phyloP scores from a whole-genome alignment of 2,113 vertebrate genomes.

The Seriola quinqueradiata region DNA sequence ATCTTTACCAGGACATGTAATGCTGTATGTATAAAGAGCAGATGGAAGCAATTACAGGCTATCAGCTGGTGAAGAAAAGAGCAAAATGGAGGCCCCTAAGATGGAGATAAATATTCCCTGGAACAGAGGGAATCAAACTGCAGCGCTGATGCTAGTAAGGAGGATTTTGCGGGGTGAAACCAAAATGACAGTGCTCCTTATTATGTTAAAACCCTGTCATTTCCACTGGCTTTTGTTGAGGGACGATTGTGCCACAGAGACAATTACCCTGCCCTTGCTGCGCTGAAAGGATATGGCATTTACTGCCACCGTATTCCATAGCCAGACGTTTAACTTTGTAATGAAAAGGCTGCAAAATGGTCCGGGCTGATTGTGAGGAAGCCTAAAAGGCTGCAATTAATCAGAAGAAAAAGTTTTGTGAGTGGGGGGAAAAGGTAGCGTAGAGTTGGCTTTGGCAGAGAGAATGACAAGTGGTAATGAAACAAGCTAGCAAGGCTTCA shows the following conservation, averaged over 20 bases:
- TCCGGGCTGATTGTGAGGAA: conserved; percentile 56
- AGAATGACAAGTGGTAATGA: conserved; percentile 60
- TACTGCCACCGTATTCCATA: conserved; percentile 64
- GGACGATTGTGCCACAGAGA: conserved; percentile 71
- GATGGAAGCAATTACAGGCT: conserved; percentile 72
- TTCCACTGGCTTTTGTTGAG: conserved; percentile 77
- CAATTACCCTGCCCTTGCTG: conserved; percentile 71
- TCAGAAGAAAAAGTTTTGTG: conserved; percentile 50
- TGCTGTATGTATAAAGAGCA: conserved; percentile 59
- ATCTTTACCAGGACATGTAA: conserved; percentile 40
- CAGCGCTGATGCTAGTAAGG: conserved; percentile 26
- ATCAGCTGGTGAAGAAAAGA: conserved; percentile 43
- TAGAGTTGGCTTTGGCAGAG: conserved; percentile 7
- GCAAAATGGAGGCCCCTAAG: conserved; percentile 47
- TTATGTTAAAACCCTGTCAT: conserved; percentile 77
- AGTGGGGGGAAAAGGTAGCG: conserved; percentile 13
- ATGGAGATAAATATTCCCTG: conserved; percentile 63
- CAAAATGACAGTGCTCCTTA: conserved; percentile 62
- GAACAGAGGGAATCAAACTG: conserved; percentile 57
- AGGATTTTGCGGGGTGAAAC: conserved; percentile 53
- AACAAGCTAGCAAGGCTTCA: conserved; percentile 47
- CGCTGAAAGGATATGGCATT: conserved; percentile 77
- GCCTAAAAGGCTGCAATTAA: conserved; percentile 76
- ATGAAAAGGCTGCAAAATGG: conserved; percentile 70
- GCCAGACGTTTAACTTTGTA: conserved; percentile 63